Evolutionary conservation across 2,797 vertebrate genomes (phyloP), one percentile per base, ranked within the genome.

Genomic region (Darevskia nairensis): DNA sequence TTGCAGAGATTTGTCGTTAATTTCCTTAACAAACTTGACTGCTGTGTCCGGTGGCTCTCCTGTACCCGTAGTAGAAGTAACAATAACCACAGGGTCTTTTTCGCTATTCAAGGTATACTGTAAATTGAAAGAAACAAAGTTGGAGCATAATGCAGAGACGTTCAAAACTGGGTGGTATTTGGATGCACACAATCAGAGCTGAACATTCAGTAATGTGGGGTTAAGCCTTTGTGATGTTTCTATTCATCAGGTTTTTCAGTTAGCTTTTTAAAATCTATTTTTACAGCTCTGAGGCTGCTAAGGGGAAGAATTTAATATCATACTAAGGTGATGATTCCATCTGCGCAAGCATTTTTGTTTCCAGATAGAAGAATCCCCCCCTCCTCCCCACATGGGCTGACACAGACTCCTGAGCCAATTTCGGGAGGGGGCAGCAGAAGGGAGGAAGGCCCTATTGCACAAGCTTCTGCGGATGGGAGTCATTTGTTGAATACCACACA

Each of bases 21-120:
- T 98, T 89, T 90, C 79, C 93, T 97, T 98, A 27, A 99, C 96
- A 95, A 99, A 99, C 85, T 97, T 96, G 86, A 97, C 92, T 1
- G 98, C 96, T 19, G 97, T 97, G 93, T 99, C 99, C 0, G 99
- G 99, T 2, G 98, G 98, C 4, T 99, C 99, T 86, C 99, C 99
- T 1, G 97, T 97, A 84, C 99, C 99, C 0, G 99, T 99, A 13
- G 99, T 99, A 29, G 99, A 99, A 90, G 98, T 97, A 25, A 99
- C 95, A 89, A 99, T 96, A 89, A 99, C 97, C 41, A 99, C 97
- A 1, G 98, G 99, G 21, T 97, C 96, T 2, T 90, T 96, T 95
- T 99, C 98, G 6, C 94, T 97, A 94, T 98, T 98, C 90, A 99
- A 94, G 92, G 98, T 97, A 93, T 98, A 99, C 99, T 99, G 91